Percentiles rank a stretch among this genome's conserved stretches.
Conservation (phyloP, 1,140 invertebrate genomes). For the Drosophila seguyi region DNA sequence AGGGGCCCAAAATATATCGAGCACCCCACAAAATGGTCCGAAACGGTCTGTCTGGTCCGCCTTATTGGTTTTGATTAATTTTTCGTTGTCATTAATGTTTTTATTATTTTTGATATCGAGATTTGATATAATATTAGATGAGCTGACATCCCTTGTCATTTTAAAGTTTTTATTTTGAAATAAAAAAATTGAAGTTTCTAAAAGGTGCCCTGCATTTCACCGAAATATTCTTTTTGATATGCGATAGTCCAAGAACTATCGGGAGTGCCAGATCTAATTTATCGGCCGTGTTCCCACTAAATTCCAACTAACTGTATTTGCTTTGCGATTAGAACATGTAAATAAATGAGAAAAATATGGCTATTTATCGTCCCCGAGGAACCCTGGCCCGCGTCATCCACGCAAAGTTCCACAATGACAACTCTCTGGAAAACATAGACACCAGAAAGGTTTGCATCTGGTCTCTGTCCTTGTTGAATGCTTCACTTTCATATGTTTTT, state of each 20-base stretch:
- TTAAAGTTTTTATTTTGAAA: not conserved
- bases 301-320: constrained; percentile 16
- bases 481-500: constrained; percentile 2
- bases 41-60: not conserved
- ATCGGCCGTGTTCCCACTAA: constrained; percentile 7
- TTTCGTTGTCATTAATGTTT: not conserved
- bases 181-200: not conserved
- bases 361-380: constrained; percentile 86
- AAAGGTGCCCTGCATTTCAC: not conserved
- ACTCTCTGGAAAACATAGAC: constrained; percentile 87
- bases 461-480: not conserved
- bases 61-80: not conserved
- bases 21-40: constrained; percentile 13
- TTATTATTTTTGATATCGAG: not conserved
- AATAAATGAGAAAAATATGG: constrained; percentile 35
- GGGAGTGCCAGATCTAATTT: not conserved
- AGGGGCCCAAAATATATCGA: constrained; percentile 21
- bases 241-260: not conserved
- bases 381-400: constrained; percentile 88
- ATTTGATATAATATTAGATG: not conserved
- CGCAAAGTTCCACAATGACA: constrained; percentile 88
- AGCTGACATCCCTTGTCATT: not conserved
- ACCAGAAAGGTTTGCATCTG: constrained; percentile 86
- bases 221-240: not conserved
- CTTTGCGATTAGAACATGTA: constrained; percentile 23